Evolutionary conservation across 2,113 vertebrate genomes (phyloP).

Genomic region (Columba livia): DNA sequence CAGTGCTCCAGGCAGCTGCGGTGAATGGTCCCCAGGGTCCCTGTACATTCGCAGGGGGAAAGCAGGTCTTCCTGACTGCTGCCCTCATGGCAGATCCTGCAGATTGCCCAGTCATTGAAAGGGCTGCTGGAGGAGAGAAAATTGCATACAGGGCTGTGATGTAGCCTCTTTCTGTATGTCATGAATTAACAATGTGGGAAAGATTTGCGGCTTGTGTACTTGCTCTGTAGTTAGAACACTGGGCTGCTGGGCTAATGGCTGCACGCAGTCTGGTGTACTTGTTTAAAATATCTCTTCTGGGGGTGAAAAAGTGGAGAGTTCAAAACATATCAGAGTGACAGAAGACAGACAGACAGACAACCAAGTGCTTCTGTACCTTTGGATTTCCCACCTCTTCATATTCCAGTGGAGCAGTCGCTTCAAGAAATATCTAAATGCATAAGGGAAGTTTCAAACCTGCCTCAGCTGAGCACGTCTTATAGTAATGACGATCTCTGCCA

Average conservation of each 20-base stretch:
- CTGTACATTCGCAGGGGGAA: slow-evolving; percentile 85
- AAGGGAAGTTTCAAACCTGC: background rate
- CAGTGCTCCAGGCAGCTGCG: slow-evolving; percentile 89
- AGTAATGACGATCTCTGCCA: background rate
- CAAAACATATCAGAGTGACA: background rate
- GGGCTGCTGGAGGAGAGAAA: slow-evolving; percentile 66
- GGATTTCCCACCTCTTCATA: background rate
- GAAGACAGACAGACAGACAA: background rate
- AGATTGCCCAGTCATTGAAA: slow-evolving; percentile 82
- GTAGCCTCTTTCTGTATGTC: background rate
- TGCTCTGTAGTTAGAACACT: background rate
- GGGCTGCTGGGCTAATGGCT: background rate
- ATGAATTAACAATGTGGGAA: rapidly evolving
- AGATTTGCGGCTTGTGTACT: background rate
- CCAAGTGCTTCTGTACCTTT: background rate
- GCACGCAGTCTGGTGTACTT: background rate
- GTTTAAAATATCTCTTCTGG: background rate
- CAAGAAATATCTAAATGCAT: background rate
- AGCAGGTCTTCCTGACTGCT: slow-evolving; percentile 86
- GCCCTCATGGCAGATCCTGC: slow-evolving; percentile 88
- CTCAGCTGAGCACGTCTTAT: background rate
- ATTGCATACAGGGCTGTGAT: background rate
- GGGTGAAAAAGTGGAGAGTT: rapidly evolving
- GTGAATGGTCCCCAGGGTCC: slow-evolving; percentile 87
- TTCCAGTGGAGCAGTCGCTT: rapidly evolving